phyloP scores from a whole-genome alignment of 1,140 invertebrate genomes.

The Agrypnia vestita region DNA sequence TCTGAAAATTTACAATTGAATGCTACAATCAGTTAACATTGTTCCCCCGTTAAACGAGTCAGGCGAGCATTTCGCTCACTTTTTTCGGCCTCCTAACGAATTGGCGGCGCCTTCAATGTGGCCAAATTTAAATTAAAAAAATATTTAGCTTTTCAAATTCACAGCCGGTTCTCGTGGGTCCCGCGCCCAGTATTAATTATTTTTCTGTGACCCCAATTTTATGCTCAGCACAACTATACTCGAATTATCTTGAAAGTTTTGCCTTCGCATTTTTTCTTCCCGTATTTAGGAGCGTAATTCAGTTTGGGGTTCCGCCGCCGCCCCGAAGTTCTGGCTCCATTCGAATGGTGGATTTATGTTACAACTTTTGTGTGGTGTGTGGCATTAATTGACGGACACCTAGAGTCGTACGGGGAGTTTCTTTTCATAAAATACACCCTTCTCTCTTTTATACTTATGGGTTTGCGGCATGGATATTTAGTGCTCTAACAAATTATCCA shows the following conservation, averaged over 20 bases:
- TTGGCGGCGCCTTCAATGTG: constrained; percentile 23
- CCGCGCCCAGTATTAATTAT: not conserved
- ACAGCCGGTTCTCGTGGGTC: constrained; percentile 21
- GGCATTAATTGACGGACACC: constrained; percentile 19
- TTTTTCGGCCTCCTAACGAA: constrained; percentile 15
- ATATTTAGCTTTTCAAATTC: constrained; percentile 39
- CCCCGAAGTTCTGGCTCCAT: not conserved
- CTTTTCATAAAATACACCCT: no score
- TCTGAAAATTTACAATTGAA: no score
- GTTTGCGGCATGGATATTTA: no score
- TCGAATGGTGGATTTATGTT: constrained; percentile 25
- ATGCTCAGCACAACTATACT: not conserved
- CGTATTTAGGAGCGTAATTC: not conserved
- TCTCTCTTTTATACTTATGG: no score
- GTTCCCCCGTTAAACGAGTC: not conserved
- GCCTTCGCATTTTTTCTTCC: not conserved
- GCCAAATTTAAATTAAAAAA: constrained; percentile 39
- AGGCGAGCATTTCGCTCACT: not conserved
- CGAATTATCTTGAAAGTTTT: constrained; percentile 26
- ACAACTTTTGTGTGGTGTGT: constrained; percentile 10
- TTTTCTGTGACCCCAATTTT: not conserved
- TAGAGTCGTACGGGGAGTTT: not conserved
- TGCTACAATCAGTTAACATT: no score
- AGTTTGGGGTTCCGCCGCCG: not conserved
- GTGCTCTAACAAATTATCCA: no score